Conservation (phyloP, 35 echinoderm and acorn worm species). For the Amphiura filiformis region DNA sequence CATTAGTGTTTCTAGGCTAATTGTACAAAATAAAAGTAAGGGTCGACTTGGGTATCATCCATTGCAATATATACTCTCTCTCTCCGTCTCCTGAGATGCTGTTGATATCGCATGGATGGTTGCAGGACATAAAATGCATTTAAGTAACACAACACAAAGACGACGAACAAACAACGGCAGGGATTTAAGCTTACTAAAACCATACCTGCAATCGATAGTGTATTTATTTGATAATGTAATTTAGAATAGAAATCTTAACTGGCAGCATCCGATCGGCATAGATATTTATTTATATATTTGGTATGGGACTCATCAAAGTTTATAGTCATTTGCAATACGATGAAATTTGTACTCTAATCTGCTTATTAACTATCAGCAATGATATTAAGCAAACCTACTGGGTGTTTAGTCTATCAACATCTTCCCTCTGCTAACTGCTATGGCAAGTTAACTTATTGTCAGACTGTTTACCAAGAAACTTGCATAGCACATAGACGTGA, state of each 20-base stretch:
- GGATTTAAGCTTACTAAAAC: not conserved
- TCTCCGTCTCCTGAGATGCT: not conserved
- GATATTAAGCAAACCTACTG: not conserved
- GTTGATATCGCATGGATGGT: not conserved
- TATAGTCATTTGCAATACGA: not conserved
- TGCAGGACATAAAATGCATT: constrained; percentile 14
- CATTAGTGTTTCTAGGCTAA: constrained; percentile 5
- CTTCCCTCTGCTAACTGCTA: too few species aligned
- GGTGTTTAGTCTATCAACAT: too few species aligned
- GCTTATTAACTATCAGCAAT: not conserved
- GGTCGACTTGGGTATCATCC: not conserved
- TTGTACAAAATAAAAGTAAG: not conserved
- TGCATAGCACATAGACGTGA: too few species aligned
- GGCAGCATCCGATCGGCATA: not conserved
- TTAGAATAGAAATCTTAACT: not conserved
- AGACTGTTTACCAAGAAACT: too few species aligned
- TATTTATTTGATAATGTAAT: constrained; percentile 16
- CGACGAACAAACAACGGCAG: not conserved
- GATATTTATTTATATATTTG: not conserved
- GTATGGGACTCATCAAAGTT: not conserved
- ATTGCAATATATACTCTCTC: not conserved
- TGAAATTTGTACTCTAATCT: not conserved
- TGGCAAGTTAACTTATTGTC: too few species aligned
- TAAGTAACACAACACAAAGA: constrained; percentile 4
- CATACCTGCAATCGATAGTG: not conserved